These are phyloP conservation scores for Dryocosmus kuriphilus DNA, from an alignment of 2,888 invertebrate species.

Conservation along the genomic window DNA sequence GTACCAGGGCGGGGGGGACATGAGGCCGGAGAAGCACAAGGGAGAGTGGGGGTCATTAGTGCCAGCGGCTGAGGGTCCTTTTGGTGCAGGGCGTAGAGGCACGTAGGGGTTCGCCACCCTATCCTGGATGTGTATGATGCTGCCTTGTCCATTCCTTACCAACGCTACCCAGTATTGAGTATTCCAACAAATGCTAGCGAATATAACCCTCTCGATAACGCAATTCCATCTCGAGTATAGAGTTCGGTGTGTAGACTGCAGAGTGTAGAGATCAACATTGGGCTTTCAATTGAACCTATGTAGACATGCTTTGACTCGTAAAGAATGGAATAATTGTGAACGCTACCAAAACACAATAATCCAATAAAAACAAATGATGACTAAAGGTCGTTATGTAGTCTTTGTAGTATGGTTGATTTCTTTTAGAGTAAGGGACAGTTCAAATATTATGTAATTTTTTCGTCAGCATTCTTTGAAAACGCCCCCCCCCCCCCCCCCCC, in stretches of 20 bases:
- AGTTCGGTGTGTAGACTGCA: too few species aligned
- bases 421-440: too few species aligned
- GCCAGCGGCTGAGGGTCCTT: conserved; percentile 67
- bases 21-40: conserved; percentile 40
- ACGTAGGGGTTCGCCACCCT: conserved; percentile 71
- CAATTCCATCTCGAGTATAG: conserved; percentile 9
- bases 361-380: too few species aligned
- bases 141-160: background rate
- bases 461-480: too few species aligned
- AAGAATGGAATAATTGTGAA: too few species aligned
- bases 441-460: too few species aligned
- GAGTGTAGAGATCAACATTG: background rate
- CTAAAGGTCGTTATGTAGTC: too few species aligned
- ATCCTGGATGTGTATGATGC: conserved; percentile 9
- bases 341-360: too few species aligned
- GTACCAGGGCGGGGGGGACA: conserved; percentile 49
- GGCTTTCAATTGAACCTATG: too few species aligned
- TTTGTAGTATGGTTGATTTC: too few species aligned
- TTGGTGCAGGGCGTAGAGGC: background rate
- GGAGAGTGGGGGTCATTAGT: conserved; percentile 67
- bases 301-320: too few species aligned
- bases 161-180: conserved; percentile 8
- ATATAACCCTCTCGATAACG: conserved; percentile 27
- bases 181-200: conserved; percentile 12
- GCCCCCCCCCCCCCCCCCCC: too few species aligned